phyloP scores from a whole-genome alignment of 2,888 invertebrate genomes.

The Lycaena phlaeas region DNA sequence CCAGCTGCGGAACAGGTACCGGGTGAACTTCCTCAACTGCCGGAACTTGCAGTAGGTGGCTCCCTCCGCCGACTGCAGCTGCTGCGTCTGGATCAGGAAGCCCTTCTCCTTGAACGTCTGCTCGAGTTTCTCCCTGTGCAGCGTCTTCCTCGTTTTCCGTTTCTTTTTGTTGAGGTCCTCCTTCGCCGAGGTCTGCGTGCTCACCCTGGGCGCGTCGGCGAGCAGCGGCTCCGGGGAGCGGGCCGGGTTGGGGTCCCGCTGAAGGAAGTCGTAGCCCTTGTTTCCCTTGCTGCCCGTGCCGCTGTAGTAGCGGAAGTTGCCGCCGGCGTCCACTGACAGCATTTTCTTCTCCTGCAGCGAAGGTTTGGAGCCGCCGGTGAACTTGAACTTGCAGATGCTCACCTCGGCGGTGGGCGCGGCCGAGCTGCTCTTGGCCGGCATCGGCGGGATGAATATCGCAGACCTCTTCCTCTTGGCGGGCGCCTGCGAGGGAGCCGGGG shows the following conservation, averaged over 20 bases:
- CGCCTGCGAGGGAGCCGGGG: slow-evolving; percentile 45
- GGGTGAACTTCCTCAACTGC: slow-evolving; percentile 90
- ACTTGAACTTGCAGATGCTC: slow-evolving; percentile 94
- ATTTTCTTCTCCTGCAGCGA: slow-evolving; percentile 93
- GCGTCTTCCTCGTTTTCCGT: slow-evolving; percentile 84
- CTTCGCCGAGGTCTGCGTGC: slow-evolving; percentile 26
- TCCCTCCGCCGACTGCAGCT: slow-evolving; percentile 92
- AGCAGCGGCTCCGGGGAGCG: slow-evolving; percentile 27
- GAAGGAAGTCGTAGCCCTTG: slow-evolving; percentile 86
- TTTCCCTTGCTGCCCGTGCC: slow-evolving; percentile 88
- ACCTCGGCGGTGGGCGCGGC: slow-evolving; percentile 87
- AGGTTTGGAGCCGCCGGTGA: slow-evolving; percentile 92
- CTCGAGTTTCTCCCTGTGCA: slow-evolving; percentile 89
- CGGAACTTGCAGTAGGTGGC: slow-evolving; percentile 95
- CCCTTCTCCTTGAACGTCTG: slow-evolving; percentile 95
- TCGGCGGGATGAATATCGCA: slow-evolving; percentile 88
- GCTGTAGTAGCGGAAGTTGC: slow-evolving; percentile 90
- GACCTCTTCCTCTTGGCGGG: slow-evolving; percentile 82
- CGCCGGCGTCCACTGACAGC: slow-evolving; percentile 90
- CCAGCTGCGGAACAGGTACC: slow-evolving; percentile 93
- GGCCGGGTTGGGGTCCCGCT: slow-evolving; percentile 77
- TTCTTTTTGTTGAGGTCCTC: slow-evolving; percentile 73
- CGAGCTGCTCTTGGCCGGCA: slow-evolving; percentile 80
- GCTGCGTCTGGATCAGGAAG: slow-evolving; percentile 93
- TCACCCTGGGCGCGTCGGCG: slow-evolving; percentile 25